phyloP scores from a whole-genome alignment of 2,113 vertebrate genomes.

The Sinocyclocheilus rhinocerous region DNA sequence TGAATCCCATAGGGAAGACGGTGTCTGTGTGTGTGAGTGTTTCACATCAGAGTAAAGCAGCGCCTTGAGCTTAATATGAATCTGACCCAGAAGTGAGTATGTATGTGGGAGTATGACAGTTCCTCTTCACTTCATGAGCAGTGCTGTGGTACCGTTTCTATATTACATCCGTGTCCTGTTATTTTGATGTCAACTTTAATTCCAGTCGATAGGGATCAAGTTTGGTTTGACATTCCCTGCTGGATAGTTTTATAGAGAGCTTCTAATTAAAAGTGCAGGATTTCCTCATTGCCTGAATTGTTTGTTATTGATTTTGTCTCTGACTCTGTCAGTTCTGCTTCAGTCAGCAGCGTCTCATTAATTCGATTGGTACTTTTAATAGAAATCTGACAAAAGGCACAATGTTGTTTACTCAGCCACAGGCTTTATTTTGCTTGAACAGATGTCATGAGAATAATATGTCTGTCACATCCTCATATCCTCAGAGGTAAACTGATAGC shows the following conservation, averaged over 20 bases:
- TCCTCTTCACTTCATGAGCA: slow-evolving; percentile 7
- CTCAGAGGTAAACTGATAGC: background rate
- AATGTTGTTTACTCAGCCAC: background rate
- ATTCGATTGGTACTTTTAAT: slow-evolving; percentile 15
- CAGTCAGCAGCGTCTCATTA: background rate
- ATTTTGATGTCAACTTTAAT: background rate
- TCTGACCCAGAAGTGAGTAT: slow-evolving; percentile 32
- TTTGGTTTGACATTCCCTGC: slow-evolving; percentile 12
- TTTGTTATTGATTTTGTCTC: slow-evolving; percentile 36
- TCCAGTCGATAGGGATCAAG: background rate
- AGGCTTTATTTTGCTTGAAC: slow-evolving; percentile 4
- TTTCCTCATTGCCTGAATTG: slow-evolving; percentile 30
- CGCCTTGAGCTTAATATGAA: slow-evolving; percentile 6
- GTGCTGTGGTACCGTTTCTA: background rate
- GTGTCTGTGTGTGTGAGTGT: background rate
- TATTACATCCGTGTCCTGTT: background rate
- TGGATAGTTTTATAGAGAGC: background rate
- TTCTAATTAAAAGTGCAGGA: slow-evolving; percentile 4
- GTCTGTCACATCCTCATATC: background rate
- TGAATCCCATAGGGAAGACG: background rate
- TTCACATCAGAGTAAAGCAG: background rate
- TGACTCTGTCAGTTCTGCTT: slow-evolving; percentile 9
- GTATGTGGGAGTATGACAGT: slow-evolving; percentile 15
- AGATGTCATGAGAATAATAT: slow-evolving; percentile 17
- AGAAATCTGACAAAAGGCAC: background rate